These are phyloP conservation scores for Brachyalestes nurse DNA, from an alignment of 2,797 vertebrate genomes.

Conservation along the genomic window DNA sequence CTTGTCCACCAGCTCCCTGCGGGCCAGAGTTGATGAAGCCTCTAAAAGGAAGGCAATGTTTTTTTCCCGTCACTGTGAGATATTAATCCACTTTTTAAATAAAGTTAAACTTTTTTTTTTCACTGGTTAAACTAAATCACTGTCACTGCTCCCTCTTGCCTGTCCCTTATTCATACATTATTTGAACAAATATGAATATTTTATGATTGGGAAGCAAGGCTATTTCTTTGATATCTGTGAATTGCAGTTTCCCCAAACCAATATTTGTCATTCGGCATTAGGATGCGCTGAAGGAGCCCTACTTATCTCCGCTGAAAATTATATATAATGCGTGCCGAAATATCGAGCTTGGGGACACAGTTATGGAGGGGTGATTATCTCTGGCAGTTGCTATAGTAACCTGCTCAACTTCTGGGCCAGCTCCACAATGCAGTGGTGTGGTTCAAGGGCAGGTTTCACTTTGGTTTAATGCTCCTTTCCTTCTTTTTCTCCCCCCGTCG, in stretches of 20 bases:
- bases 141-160: not conserved
- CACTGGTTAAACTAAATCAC: not conserved
- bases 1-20: conserved; percentile 13
- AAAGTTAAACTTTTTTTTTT: conserved; percentile 10
- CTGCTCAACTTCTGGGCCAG: conserved; percentile 29
- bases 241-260: conserved; percentile 27
- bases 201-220: conserved; percentile 23
- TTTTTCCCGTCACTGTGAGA: conserved; percentile 14
- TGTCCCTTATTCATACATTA: not conserved
- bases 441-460: conserved; percentile 34
- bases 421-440: conserved; percentile 29
- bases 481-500: not conserved
- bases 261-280: conserved; percentile 37
- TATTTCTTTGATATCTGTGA: conserved; percentile 35
- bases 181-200: conserved; percentile 14
- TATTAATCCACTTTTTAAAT: conserved; percentile 40
- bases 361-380: conserved; percentile 52
- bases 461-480: not conserved
- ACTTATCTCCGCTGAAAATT: conserved; percentile 39
- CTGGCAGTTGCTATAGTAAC: conserved; percentile 57
- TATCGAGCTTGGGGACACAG: conserved; percentile 30
- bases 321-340: conserved; percentile 43
- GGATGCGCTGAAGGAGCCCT: conserved; percentile 21
- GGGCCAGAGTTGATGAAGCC: conserved; percentile 11
- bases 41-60: conserved; percentile 29